Conservation (phyloP, 2,888 invertebrate genomes). For the Thera britannica region DNA sequence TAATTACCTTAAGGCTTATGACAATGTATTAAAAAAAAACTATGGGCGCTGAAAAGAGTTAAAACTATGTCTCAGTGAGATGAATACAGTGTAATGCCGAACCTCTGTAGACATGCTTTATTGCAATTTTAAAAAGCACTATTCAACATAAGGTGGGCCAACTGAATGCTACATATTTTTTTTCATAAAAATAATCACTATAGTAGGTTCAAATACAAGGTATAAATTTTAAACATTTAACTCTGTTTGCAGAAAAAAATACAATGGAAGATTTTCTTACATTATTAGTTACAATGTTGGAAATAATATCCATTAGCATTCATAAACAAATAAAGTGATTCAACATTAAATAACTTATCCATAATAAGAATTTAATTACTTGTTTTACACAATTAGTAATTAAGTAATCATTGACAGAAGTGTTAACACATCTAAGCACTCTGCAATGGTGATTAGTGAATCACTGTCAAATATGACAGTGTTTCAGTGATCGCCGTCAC, state of each 20-base stretch:
- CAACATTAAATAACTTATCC: not conserved
- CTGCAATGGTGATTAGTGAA: not conserved
- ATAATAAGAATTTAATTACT: slow-evolving; percentile 7
- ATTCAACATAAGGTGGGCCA: not conserved
- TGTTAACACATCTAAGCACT: not conserved
- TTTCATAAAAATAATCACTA: too few relatives aligned
- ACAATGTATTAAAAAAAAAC: not conserved
- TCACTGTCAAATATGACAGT: too few relatives aligned
- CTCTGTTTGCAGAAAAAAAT: slow-evolving; percentile 44
- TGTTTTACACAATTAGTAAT: slow-evolving; percentile 3
- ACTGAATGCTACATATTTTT: too few relatives aligned
- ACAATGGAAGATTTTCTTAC: slow-evolving; percentile 24
- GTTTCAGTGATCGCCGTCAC: too few relatives aligned
- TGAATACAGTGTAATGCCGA: too few relatives aligned
- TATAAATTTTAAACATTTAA: slow-evolving; percentile 33
- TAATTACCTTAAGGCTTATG: not conserved
- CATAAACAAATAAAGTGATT: slow-evolving; percentile 2
- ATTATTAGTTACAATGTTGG: too few relatives aligned
- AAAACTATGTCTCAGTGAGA: too few relatives aligned
- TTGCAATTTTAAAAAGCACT: not conserved
- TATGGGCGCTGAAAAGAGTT: not conserved
- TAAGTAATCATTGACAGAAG: not conserved
- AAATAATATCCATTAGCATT: slow-evolving; percentile 8
- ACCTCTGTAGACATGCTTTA: too few relatives aligned
- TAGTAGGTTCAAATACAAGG: not conserved